phyloP scores from a whole-genome alignment of 2,797 vertebrate species.

The Trachops cirrhosus region DNA sequence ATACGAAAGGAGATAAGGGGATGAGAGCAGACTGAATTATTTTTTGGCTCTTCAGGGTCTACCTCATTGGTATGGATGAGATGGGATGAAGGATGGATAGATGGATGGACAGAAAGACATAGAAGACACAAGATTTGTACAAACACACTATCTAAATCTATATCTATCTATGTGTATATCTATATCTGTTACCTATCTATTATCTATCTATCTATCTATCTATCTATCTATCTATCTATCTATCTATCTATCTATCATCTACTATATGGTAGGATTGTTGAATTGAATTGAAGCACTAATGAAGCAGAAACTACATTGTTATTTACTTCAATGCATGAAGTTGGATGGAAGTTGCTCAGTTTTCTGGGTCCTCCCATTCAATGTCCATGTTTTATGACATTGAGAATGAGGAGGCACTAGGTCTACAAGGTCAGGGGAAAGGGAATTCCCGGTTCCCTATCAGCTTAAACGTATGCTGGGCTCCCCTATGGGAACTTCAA shows the following conservation, averaged over 20 bases:
- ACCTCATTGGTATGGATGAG: background rate
- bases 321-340: background rate
- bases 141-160: background rate
- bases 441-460: background rate
- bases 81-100: background rate
- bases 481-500: constrained; percentile 22
- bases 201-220: background rate
- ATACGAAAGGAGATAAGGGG: background rate
- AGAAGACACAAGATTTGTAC: background rate
- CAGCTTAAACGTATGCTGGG: background rate
- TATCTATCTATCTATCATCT: background rate
- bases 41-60: background rate
- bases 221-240: background rate
- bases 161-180: background rate
- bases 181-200: background rate
- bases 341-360: background rate
- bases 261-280: background rate
- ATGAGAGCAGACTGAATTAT: background rate
- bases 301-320: background rate
- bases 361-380: background rate
- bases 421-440: background rate
- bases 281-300: background rate
- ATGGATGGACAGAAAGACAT: background rate
- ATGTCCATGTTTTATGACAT: background rate
- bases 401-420: background rate